phyloP scores from a whole-genome alignment of 64 coral and sea anemone species.

The Hydrozoanthus tunicans region DNA sequence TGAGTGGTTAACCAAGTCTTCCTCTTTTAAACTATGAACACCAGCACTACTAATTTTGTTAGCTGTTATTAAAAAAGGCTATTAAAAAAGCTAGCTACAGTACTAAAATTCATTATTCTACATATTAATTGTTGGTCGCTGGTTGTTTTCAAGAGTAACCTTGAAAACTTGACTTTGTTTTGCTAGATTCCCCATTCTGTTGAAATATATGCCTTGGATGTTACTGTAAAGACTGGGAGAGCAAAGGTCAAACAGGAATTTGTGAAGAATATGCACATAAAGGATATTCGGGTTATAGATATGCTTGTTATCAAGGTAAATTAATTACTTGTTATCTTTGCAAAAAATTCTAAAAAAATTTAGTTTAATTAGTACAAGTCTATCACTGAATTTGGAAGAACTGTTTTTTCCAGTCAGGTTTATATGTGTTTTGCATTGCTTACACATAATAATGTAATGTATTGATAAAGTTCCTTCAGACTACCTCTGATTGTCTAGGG shows the following conservation, averaged over 20 bases:
- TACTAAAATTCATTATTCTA: no score
- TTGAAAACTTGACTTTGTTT: neutral
- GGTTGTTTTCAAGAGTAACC: neutral
- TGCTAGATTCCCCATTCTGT: constrained; percentile 91
- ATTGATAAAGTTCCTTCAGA: no score
- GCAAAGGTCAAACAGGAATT: constrained; percentile 92
- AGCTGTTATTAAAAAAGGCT: no score
- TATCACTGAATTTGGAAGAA: neutral
- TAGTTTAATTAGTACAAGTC: no score
- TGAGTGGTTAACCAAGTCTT: no score
- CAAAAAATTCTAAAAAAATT: neutral
- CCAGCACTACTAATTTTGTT: no score
- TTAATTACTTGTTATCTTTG: neutral
- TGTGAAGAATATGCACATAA: constrained; percentile 76
- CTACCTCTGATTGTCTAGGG: no score
- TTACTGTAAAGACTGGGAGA: constrained; percentile 82
- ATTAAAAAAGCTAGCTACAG: no score
- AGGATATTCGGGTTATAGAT: constrained; percentile 90
- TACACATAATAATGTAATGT: no score
- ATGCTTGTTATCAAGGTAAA: constrained; percentile 98
- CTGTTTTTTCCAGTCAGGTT: neutral
- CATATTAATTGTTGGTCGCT: neutral
- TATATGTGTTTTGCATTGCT: no score
- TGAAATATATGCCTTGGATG: constrained; percentile 82
- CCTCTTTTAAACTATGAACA: no score